Evolutionary conservation across 1,140 invertebrate genomes (phyloP).

Genomic region (Phortica variegata): DNA sequence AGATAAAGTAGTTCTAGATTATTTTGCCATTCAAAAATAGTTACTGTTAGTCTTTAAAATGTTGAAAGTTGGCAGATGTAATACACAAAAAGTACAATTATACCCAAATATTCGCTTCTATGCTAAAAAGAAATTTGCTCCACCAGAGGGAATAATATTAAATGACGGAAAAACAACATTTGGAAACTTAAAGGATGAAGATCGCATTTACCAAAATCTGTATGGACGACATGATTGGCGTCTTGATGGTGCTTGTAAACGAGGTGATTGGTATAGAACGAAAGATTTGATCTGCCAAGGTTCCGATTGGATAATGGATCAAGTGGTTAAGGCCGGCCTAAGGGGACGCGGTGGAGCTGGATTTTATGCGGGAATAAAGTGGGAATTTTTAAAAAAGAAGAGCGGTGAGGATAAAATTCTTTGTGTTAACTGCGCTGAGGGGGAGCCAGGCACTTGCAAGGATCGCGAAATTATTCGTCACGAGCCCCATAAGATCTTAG

Average conservation of each 20-base stretch:
- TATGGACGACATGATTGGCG: constrained; percentile 97
- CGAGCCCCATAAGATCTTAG: constrained; percentile 96
- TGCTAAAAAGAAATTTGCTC: constrained; percentile 15
- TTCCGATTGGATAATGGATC: constrained; percentile 93
- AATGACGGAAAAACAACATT: constrained; percentile 27
- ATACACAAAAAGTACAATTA: too few species aligned
- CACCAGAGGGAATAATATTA: neutral
- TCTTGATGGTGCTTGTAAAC: constrained; percentile 82
- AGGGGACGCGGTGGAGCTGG: constrained; percentile 95
- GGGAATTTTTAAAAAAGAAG: constrained; percentile 92
- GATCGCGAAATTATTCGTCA: constrained; percentile 97
- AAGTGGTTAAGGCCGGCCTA: constrained; percentile 90
- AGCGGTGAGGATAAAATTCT: constrained; percentile 98
- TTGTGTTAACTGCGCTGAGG: constrained; percentile 96
- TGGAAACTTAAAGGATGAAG: constrained; percentile 82
- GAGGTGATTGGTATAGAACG: constrained; percentile 98
- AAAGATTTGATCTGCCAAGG: constrained; percentile 96
- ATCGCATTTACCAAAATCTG: constrained; percentile 96
- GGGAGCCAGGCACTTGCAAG: constrained; percentile 98
- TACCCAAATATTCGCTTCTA: too few species aligned
- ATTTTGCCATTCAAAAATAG: too few species aligned
- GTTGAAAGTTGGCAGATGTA: too few species aligned
- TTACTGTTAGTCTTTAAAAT: too few species aligned
- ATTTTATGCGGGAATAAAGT: constrained; percentile 97
- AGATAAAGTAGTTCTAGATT: too few species aligned